These are phyloP conservation scores for Platypus cylindrus DNA, from an alignment of 2,888 invertebrate genomes.

Conservation along the genomic window DNA sequence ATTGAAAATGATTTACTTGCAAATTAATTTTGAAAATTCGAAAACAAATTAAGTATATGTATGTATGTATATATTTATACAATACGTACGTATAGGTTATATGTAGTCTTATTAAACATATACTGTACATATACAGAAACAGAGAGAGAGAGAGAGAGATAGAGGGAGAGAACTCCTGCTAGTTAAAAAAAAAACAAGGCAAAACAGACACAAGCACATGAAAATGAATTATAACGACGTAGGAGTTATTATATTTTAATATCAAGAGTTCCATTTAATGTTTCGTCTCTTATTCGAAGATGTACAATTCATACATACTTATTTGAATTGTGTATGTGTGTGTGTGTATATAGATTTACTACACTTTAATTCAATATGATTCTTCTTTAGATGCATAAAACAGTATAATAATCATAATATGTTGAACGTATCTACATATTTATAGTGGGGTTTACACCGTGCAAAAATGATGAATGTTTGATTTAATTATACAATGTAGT, in stretches of 20 bases:
- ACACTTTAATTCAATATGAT: conserved; percentile 25
- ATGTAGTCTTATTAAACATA: too few species aligned
- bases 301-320: conserved; percentile 21
- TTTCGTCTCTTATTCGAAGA: conserved; percentile 23
- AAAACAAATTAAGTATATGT: conserved; percentile 21
- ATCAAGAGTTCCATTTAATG: conserved; percentile 29
- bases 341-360: conserved; percentile 30
- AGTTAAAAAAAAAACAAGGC: conserved; percentile 11
- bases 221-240: conserved; percentile 20
- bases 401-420: too few species aligned
- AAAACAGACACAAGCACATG: conserved; percentile 7
- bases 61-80: too few species aligned
- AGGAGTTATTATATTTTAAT: conserved; percentile 34
- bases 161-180: conserved; percentile 14
- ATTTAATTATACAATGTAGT: too few species aligned
- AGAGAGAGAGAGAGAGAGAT: too few species aligned
- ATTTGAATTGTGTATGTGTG: too few species aligned
- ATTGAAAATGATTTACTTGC: conserved; percentile 17
- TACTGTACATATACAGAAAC: too few species aligned
- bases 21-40: conserved; percentile 20
- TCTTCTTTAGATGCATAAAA: too few species aligned
- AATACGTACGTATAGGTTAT: too few species aligned
- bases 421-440: too few species aligned
- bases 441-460: too few species aligned
- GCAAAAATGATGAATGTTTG: too few species aligned